A percentile compares a stretch with the other conserved stretches of the same genome.
phyloP scores from a whole-genome alignment of 1,140 invertebrate genomes.

The Aphelinus atriplicis region DNA sequence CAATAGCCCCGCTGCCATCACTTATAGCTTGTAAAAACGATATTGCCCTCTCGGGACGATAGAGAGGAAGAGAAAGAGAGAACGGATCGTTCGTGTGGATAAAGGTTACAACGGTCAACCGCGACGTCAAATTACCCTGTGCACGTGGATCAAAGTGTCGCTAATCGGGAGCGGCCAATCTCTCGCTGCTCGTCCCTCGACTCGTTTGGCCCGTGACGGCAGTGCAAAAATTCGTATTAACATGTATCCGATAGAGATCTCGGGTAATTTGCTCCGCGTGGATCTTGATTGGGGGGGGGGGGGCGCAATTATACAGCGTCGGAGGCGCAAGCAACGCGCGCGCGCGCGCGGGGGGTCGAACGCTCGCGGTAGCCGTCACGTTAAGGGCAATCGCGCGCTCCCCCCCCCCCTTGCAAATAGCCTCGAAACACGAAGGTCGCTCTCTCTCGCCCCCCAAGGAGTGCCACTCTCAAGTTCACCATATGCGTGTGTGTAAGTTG shows the following conservation, averaged over 20 bases:
- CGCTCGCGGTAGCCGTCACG: not conserved
- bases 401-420: slow-evolving; percentile 11
- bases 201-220: too few relatives aligned
- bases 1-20: not conserved
- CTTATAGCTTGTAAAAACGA: slow-evolving; percentile 4
- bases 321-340: not conserved
- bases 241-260: not conserved
- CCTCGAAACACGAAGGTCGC: slow-evolving; percentile 31
- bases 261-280: too few relatives aligned
- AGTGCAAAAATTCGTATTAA: slow-evolving; percentile 22
- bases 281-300: slow-evolving; percentile 4
- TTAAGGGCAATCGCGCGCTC: slow-evolving; percentile 12
- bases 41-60: too few relatives aligned
- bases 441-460: too few relatives aligned
- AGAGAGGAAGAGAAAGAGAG: not conserved
- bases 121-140: too few relatives aligned
- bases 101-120: too few relatives aligned
- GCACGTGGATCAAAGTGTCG: too few relatives aligned
- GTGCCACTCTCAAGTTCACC: not conserved
- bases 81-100: not conserved
- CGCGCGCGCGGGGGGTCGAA: not conserved
- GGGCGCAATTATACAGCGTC: slow-evolving; percentile 2
- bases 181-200: too few relatives aligned
- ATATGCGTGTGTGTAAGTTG: not conserved
- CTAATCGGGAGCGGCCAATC: too few relatives aligned